Evolutionary conservation across 2,797 vertebrate genomes (phyloP).

Genomic region (Luscinia megarhynchos): DNA sequence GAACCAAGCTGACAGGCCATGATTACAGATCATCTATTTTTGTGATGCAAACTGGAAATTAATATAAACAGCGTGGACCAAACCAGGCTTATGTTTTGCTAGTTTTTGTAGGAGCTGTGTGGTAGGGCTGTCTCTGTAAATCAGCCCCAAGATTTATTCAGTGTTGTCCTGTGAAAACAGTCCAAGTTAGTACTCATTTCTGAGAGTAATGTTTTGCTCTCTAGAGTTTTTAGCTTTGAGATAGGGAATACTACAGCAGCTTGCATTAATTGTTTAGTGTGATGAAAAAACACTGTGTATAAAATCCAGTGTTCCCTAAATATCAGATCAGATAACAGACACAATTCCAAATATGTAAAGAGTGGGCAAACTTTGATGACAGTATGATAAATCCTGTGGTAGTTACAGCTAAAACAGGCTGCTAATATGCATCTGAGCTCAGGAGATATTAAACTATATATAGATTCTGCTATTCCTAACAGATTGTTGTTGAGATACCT

Average conservation of each 20-base stretch:
- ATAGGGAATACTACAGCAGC: neutral
- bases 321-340: neutral
- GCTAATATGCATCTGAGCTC: constrained; percentile 56
- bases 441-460: constrained; percentile 68
- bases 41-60: constrained; percentile 41
- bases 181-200: neutral
- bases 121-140: constrained; percentile 27
- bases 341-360: constrained; percentile 37
- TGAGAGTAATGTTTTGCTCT: neutral
- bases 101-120: constrained; percentile 20
- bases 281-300: neutral
- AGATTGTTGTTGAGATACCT: constrained; percentile 67
- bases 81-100: neutral
- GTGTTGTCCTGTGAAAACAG: constrained; percentile 30
- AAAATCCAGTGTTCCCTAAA: constrained; percentile 10
- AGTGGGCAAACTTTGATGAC: constrained; percentile 51
- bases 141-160: constrained; percentile 35
- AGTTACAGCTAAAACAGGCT: constrained; percentile 44
- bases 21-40: constrained; percentile 47
- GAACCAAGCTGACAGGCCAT: constrained; percentile 32
- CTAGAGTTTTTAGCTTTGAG: neutral
- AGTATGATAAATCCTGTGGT: constrained; percentile 42
- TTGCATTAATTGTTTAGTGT: neutral
- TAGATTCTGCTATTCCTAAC: constrained; percentile 60
- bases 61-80: constrained; percentile 47